phyloP scores from a whole-genome alignment of 2,113 vertebrate species.

The Malurus melanocephalus region DNA sequence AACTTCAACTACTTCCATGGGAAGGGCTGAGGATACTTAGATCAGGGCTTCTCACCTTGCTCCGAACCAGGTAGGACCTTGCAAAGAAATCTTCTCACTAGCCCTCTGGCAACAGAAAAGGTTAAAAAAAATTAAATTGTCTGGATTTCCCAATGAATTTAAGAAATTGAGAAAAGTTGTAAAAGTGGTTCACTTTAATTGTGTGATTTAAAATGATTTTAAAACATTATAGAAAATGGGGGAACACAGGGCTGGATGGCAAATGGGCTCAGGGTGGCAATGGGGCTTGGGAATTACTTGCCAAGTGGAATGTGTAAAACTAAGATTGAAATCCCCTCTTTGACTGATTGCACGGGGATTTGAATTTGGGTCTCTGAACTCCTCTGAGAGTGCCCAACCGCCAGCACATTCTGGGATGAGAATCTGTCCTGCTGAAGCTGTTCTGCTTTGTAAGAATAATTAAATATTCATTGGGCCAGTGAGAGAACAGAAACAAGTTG shows the following conservation, averaged over 20 bases:
- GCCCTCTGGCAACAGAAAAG: neutral
- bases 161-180: neutral
- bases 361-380: slow-evolving; percentile 67
- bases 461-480: slow-evolving; percentile 70
- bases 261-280: neutral
- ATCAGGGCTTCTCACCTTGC: neutral
- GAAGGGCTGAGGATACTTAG: neutral
- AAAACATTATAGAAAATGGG: neutral
- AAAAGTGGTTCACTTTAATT: neutral
- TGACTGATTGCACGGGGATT: slow-evolving; percentile 43
- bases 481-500: slow-evolving; percentile 66
- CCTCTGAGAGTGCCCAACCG: slow-evolving; percentile 57
- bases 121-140: neutral
- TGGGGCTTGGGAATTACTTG: neutral
- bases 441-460: slow-evolving; percentile 68
- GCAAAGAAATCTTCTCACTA: neutral
- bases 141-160: neutral
- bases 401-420: slow-evolving; percentile 56
- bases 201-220: neutral
- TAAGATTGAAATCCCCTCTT: slow-evolving; percentile 62
- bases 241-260: neutral
- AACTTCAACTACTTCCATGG: neutral
- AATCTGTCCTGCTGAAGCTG: slow-evolving; percentile 66
- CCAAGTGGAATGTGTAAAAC: slow-evolving; percentile 37
- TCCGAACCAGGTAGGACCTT: neutral